Percentiles rank a stretch among this genome's conserved stretches.
These are phyloP conservation scores for Rattus rattus DNA, from an alignment of 2,113 vertebrate species.

Conservation along the genomic window DNA sequence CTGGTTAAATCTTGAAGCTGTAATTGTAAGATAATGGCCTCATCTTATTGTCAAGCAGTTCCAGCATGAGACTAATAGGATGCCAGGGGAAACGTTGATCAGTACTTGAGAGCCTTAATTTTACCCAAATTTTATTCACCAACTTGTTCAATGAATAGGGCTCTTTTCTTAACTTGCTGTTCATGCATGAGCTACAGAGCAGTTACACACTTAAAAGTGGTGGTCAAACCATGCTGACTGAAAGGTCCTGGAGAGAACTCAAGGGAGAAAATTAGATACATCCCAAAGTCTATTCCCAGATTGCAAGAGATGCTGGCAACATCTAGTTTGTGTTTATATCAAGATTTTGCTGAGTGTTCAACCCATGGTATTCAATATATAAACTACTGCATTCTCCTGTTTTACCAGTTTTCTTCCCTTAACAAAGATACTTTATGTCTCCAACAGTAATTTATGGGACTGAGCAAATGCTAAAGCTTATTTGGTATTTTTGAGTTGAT, in stretches of 20 bases:
- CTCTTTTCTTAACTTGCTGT: constrained; percentile 70
- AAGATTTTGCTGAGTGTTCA: background rate
- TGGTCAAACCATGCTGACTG: background rate
- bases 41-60: constrained; percentile 74
- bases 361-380: background rate
- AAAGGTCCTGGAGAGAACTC: constrained; percentile 6
- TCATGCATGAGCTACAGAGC: constrained; percentile 13
- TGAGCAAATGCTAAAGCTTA: constrained; percentile 23
- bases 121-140: constrained; percentile 76
- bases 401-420: background rate
- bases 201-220: constrained; percentile 23
- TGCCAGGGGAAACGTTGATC: constrained; percentile 72
- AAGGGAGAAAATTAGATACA: constrained; percentile 12
- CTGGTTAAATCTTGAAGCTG: constrained; percentile 76
- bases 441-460: background rate
- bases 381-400: background rate
- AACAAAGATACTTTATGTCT: background rate
- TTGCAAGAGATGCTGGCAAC: background rate
- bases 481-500: constrained; percentile 36
- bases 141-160: constrained; percentile 65
- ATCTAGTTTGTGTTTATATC: background rate
- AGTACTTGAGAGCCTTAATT: constrained; percentile 73
- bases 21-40: constrained; percentile 72
- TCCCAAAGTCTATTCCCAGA: background rate
- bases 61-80: constrained; percentile 69